phyloP scores from a whole-genome alignment of 2,797 vertebrate species.

The Semotilus atromaculatus region DNA sequence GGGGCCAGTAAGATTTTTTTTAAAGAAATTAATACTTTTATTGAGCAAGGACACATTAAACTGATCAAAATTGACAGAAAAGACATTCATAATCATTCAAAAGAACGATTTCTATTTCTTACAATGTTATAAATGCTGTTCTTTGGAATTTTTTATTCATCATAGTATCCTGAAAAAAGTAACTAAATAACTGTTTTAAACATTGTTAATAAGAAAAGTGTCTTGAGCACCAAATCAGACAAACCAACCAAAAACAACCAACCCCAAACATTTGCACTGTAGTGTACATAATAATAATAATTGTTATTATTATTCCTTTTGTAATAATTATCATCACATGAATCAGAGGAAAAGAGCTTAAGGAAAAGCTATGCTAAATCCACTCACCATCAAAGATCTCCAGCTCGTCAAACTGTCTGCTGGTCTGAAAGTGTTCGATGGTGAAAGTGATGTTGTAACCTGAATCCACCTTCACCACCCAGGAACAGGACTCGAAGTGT shows the following conservation, averaged over 20 bases:
- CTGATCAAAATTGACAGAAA: no score
- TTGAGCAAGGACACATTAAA: no score
- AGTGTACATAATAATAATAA: not conserved
- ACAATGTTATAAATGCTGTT: no score
- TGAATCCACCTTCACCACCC: conserved; percentile 92
- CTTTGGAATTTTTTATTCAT: no score
- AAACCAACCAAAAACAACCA: rapidly evolving
- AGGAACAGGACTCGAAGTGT: conserved; percentile 97
- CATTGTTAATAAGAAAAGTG: no score
- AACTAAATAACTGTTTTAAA: no score
- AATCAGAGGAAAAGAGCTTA: not conserved
- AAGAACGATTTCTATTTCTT: no score
- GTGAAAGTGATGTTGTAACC: conserved; percentile 93
- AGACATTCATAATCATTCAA: no score
- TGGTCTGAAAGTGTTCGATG: conserved; percentile 95
- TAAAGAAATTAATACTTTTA: no score
- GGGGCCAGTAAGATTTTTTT: no score
- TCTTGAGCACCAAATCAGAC: no score
- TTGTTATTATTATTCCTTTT: not conserved
- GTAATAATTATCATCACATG: not conserved
- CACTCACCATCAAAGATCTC: conserved; percentile 88
- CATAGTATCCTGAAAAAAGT: no score
- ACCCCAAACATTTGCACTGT: not conserved
- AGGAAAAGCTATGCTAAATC: not conserved
- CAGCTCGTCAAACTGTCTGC: conserved; percentile 95